Percentiles rank a stretch among this genome's conserved stretches.
Conservation (phyloP, 2,797 vertebrate genomes). For the Spinus pinus region DNA sequence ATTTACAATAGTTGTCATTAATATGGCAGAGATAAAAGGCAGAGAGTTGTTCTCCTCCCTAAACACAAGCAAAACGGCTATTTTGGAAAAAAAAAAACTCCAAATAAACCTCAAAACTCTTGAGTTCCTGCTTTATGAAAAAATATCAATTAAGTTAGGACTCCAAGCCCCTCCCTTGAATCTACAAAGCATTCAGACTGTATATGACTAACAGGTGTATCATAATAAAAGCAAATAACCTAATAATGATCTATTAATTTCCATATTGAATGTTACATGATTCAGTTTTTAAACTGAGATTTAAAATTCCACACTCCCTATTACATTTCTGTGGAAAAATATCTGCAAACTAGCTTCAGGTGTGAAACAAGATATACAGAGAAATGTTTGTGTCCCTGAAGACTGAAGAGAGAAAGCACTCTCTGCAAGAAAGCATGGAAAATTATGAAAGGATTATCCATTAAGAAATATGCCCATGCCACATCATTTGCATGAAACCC, state of each 20-base stretch:
- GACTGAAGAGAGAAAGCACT: neutral
- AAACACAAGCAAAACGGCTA: neutral
- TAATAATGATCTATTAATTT: neutral
- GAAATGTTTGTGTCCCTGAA: constrained; percentile 27
- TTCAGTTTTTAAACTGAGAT: neutral
- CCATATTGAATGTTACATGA: neutral
- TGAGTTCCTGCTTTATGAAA: neutral
- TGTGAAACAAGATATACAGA: constrained; percentile 48
- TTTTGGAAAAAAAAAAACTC: neutral
- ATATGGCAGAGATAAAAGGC: neutral
- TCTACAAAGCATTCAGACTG: neutral
- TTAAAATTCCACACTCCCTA: neutral
- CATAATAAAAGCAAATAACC: neutral
- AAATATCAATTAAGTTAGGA: neutral
- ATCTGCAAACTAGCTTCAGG: constrained; percentile 53
- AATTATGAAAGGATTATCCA: constrained; percentile 56
- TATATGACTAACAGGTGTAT: neutral
- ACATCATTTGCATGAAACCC: constrained; percentile 20
- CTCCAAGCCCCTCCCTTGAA: neutral
- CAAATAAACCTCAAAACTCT: neutral
- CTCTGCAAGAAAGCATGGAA: constrained; percentile 13
- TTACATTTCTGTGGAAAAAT: constrained; percentile 39
- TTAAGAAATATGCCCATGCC: constrained; percentile 1
- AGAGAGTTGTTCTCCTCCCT: neutral
- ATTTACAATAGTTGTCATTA: neutral